phyloP scores from a whole-genome alignment of 2,113 vertebrate species.

The Tragelaphus imberbis region DNA sequence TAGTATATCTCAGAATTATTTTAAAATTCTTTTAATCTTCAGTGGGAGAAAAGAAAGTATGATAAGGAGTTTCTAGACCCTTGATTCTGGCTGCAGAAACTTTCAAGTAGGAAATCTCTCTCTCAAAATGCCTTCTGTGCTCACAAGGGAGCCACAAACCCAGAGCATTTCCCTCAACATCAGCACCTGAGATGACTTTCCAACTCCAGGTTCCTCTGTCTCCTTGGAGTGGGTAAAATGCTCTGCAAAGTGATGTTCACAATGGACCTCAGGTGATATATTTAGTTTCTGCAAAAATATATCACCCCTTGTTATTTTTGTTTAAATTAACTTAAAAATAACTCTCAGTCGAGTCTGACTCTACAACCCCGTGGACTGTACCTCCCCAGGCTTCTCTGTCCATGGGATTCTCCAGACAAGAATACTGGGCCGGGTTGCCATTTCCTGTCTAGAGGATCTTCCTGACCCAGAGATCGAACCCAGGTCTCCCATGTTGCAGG shows the following conservation, averaged over 20 bases:
- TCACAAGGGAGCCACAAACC: too few relatives aligned
- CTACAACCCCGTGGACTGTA: not conserved
- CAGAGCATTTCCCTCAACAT: not conserved
- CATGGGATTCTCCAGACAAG: too few relatives aligned
- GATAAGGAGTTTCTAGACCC: not conserved
- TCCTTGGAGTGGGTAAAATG: not conserved
- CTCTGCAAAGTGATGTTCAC: not conserved
- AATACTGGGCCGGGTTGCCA: too few relatives aligned
- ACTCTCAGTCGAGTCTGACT: not conserved
- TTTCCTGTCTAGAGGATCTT: not conserved
- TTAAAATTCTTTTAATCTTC: not conserved
- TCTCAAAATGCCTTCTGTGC: rapidly evolving
- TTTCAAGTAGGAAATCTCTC: not conserved
- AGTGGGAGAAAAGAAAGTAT: not conserved
- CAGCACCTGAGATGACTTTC: not conserved
- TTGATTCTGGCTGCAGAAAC: not conserved
- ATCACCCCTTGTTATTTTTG: not conserved
- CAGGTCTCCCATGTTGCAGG: not conserved
- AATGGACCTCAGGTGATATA: not conserved
- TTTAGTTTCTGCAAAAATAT: not conserved
- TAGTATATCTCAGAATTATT: not conserved
- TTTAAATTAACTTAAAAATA: not conserved
- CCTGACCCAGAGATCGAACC: not conserved
- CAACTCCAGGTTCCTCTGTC: not conserved
- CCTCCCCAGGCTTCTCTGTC: not conserved